phyloP scores from a whole-genome alignment of 2,113 vertebrate species.

The Nematolebias whitei region DNA sequence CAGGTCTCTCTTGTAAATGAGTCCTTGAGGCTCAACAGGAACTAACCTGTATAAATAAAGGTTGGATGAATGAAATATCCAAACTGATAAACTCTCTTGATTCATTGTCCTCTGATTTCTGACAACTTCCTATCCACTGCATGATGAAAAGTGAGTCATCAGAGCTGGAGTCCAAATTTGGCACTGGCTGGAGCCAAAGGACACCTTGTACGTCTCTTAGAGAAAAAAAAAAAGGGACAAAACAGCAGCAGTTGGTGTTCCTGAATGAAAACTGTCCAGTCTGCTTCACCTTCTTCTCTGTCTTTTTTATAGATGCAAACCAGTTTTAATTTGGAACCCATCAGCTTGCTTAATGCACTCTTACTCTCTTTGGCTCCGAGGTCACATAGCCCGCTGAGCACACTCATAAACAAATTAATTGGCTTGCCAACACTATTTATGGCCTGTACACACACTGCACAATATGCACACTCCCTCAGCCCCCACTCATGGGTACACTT shows the following conservation, averaged over 20 bases:
- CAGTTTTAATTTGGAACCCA: conserved; percentile 68
- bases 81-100: no score
- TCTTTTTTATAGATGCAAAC: conserved; percentile 48
- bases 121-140: no score
- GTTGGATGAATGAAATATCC: no score
- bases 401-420: conserved; percentile 74
- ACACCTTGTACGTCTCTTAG: neutral
- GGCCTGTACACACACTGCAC: conserved; percentile 26
- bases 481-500: conserved; percentile 22
- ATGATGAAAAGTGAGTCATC: neutral
- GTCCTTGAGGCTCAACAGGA: no score
- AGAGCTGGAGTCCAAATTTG: neutral
- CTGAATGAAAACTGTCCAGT: neutral
- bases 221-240: neutral
- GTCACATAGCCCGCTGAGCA: conserved; percentile 58
- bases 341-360: conserved; percentile 69
- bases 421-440: conserved; percentile 65
- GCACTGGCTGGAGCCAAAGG: neutral
- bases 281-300: neutral
- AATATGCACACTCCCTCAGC: conserved; percentile 35
- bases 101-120: no score
- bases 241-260: neutral
- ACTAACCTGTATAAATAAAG: no score
- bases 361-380: conserved; percentile 61
- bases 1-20: no score